Conservation (phyloP, 2,113 vertebrate genomes). For the Opisthocomus hoazin region DNA sequence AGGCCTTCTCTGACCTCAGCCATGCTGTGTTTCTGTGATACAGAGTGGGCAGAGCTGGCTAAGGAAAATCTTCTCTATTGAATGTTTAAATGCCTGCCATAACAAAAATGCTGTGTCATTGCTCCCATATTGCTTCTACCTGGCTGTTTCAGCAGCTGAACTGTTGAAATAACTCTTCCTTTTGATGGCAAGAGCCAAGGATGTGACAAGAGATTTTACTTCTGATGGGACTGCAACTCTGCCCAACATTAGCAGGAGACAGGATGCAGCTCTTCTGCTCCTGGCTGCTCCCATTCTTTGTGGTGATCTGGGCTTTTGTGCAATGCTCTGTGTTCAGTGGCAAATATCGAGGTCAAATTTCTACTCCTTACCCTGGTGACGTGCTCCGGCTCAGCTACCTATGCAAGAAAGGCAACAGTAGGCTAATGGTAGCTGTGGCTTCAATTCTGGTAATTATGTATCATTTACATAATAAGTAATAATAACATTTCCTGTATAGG, state of each 20-base stretch:
- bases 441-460: neutral
- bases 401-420: neutral
- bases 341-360: neutral
- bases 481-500: neutral
- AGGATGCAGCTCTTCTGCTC: neutral
- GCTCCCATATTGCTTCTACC: neutral
- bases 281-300: neutral
- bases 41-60: neutral
- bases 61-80: neutral
- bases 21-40: neutral
- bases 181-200: neutral
- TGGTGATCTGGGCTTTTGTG: neutral
- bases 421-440: neutral
- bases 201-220: neutral
- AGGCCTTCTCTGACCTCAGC: neutral
- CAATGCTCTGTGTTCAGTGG: neutral
- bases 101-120: neutral
- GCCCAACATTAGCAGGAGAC: neutral
- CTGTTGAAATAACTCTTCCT: neutral
- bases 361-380: neutral
- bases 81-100: neutral
- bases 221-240: neutral
- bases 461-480: neutral
- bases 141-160: neutral
- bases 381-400: neutral